Conservation (phyloP, 2,113 vertebrate genomes). For the Gambusia affinis region DNA sequence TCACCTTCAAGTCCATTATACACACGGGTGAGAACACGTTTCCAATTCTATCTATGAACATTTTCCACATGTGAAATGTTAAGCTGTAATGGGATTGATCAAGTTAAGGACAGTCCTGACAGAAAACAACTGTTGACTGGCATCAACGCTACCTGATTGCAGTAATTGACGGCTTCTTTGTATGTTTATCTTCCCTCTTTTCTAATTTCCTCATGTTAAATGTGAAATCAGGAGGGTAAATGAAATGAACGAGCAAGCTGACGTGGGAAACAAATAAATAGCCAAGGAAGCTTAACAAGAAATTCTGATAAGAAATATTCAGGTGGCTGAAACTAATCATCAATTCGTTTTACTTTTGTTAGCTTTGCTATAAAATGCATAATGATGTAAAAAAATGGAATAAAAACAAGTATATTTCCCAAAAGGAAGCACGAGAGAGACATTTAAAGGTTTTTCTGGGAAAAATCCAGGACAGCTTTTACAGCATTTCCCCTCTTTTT, state of each 20-base stretch:
- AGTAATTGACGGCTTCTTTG: too few relatives aligned
- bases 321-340: not conserved
- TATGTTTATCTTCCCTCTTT: too few relatives aligned
- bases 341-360: too few relatives aligned
- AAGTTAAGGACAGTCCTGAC: not conserved
- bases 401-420: too few relatives aligned
- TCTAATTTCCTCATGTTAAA: not conserved
- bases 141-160: too few relatives aligned
- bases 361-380: too few relatives aligned
- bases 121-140: not conserved
- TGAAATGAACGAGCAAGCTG: not conserved
- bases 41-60: not conserved
- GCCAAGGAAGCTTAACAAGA: not conserved
- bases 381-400: too few relatives aligned
- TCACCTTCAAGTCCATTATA: conserved; percentile 61
- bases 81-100: not conserved
- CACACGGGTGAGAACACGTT: conserved; percentile 47
- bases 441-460: too few relatives aligned
- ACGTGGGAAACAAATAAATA: not conserved
- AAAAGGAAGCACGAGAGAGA: too few relatives aligned
- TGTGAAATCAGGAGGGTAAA: not conserved
- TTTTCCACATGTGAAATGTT: not conserved
- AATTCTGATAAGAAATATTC: not conserved
- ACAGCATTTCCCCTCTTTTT: not conserved
- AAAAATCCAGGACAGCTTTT: not conserved